Base-by-base conservation (phyloP, 2,797 vertebrate genomes). In the Melanotaenia trifasciata region DNA sequence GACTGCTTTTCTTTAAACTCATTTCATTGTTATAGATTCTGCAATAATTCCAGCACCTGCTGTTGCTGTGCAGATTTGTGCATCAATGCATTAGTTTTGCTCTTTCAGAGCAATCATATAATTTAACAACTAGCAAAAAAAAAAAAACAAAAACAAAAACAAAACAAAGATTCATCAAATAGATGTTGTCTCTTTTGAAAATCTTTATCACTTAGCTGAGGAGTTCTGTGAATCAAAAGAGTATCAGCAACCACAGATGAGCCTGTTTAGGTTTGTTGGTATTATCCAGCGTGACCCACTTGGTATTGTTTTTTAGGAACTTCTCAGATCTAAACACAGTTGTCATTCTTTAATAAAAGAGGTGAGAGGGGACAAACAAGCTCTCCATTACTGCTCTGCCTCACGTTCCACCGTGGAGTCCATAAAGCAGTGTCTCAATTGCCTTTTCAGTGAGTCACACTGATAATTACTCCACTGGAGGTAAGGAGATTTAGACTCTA, bases 381-480 rank as follows among this genome's bases (percentile, higher is more conserved):
- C 74, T 81, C 56, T 84, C 74, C 64, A 90, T 91, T 92, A 90
- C 83, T 83, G 86, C 79, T 88, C 87, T 79, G 82, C 79, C 84
- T 85, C 91, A 90, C 88, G 88, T 91, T 76, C 79, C 70, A 70
- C 85, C 67, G 58, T 68, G 84, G 80, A 93, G 89, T 91, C 85
- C 87, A 90, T 92, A 90, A 92, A 92, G 79, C 86, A 73, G 83
- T 35, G 87, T 90, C 90, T 88, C 91, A 87, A 92, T 89, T 90
- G 89, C 86, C 89, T 90, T 90, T 92, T 92, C 91, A 93, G 76
- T 87, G 90, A 92, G 85, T 89, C 88, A 89, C 87, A 70, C 84
- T 84, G 86, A 93, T 94, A 94, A 93, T 94, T 92, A 93, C 91
- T 88, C 78, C 89, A 88, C 86, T 89, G 87, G 88, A 92, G 88